Evolutionary conservation across 2,888 invertebrate genomes (phyloP).

Genomic region (Andrena hattorfiana): DNA sequence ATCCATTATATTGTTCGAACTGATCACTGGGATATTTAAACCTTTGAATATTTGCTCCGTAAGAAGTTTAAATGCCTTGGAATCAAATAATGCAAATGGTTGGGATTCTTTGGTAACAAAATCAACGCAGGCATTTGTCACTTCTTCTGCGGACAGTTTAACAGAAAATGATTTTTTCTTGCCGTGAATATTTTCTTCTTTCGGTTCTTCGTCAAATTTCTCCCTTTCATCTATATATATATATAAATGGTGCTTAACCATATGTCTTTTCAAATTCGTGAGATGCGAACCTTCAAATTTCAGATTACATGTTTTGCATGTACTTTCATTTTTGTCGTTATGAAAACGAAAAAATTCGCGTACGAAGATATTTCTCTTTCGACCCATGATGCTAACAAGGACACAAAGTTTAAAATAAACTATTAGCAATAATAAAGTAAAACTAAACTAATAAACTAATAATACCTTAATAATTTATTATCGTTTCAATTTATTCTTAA

Average conservation of each 20-base stretch:
- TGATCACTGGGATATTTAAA: not conserved
- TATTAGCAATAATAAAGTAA: too few relatives aligned
- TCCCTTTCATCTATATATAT: not conserved
- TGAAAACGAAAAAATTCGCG: too few relatives aligned
- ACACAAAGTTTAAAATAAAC: too few relatives aligned
- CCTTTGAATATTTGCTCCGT: not conserved
- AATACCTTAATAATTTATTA: not conserved
- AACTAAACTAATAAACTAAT: too few relatives aligned
- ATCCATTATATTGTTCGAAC: not conserved
- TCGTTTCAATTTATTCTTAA: not conserved
- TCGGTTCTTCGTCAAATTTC: constrained; percentile 1
- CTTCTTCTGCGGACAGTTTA: constrained; percentile 3
- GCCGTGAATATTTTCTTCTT: not conserved
- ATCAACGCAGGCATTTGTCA: constrained; percentile 2
- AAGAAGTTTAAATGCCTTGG: not conserved
- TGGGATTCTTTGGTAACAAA: not conserved
- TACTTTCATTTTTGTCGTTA: too few relatives aligned
- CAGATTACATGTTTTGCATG: too few relatives aligned
- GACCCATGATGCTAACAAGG: too few relatives aligned
- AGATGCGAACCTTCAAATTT: too few relatives aligned
- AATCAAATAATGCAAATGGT: not conserved
- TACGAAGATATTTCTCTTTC: too few relatives aligned
- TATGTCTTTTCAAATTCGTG: too few relatives aligned
- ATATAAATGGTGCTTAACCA: too few relatives aligned
- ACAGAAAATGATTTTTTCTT: not conserved